Conservation (phyloP, 2,888 invertebrate species). For the Zygogramma bicolorata region DNA sequence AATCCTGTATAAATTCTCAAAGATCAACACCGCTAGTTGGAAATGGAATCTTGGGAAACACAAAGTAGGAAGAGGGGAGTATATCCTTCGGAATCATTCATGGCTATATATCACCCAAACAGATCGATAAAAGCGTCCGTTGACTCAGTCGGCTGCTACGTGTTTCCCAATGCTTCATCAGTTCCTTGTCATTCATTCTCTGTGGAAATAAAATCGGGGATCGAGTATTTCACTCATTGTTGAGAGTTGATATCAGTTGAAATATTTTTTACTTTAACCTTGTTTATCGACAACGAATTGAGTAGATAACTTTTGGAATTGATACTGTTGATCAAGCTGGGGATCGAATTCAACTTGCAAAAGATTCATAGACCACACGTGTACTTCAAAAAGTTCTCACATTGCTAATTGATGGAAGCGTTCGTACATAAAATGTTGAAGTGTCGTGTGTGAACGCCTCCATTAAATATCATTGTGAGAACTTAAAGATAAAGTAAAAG, state of each 20-base stretch:
- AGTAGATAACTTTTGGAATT: background rate
- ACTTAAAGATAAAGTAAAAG: too few species aligned
- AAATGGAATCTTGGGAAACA: conserved; percentile 3
- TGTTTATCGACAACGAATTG: conserved; percentile 5
- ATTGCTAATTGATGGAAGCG: too few species aligned
- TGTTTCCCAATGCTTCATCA: conserved; percentile 23
- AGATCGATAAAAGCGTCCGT: conserved; percentile 40
- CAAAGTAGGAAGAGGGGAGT: conserved; percentile 12
- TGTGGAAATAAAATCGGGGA: background rate
- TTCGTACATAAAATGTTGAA: too few species aligned
- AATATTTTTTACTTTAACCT: background rate
- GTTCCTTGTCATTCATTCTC: conserved; percentile 1
- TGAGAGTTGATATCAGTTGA: background rate
- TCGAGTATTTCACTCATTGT: background rate
- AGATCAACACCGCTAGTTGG: background rate
- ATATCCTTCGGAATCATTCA: conserved; percentile 36
- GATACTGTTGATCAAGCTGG: conserved; percentile 9
- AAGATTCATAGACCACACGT: conserved; percentile 34
- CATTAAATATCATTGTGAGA: too few species aligned
- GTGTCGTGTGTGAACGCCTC: too few species aligned
- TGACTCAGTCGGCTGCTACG: conserved; percentile 25
- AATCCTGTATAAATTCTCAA: background rate
- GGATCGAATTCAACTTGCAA: conserved; percentile 38
- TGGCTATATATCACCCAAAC: conserved; percentile 38
- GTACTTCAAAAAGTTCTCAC: too few species aligned